Conservation (phyloP, 2,797 vertebrate genomes). For the Rallus crepitans region DNA sequence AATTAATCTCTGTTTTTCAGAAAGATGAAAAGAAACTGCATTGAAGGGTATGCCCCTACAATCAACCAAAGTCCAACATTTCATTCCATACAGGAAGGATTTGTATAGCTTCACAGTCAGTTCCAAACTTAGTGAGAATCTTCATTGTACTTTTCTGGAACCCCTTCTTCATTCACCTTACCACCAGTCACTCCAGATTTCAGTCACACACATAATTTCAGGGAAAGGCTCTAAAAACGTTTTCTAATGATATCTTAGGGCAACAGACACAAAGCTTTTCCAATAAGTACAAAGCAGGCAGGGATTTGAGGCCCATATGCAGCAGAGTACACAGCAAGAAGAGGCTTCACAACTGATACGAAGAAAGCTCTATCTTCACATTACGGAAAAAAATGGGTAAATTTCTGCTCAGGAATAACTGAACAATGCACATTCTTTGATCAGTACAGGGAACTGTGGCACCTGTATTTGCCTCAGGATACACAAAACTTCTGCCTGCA, state of each 20-base stretch:
- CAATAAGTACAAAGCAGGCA: not conserved
- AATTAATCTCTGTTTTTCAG: not conserved
- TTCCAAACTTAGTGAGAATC: not conserved
- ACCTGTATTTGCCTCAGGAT: not conserved
- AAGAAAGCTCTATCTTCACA: not conserved
- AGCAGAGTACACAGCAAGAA: not conserved
- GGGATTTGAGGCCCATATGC: not conserved
- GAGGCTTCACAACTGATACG: not conserved
- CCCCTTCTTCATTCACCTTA: not conserved
- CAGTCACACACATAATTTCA: not conserved
- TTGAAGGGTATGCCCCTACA: not conserved
- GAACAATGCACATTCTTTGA: not conserved
- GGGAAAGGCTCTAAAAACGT: not conserved
- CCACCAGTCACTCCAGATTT: not conserved
- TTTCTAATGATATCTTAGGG: not conserved
- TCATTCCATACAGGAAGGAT: not conserved
- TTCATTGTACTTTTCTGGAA: not conserved
- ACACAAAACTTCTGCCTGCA: not conserved
- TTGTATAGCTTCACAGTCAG: not conserved
- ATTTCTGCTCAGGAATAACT: not conserved
- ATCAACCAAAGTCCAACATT: not conserved
- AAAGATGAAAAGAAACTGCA: slow-evolving; percentile 24
- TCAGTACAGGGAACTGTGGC: not conserved
- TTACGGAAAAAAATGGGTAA: not conserved
- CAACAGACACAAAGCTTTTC: not conserved